Evolutionary conservation across 2,113 vertebrate genomes (phyloP).

Genomic region (Siniperca knerii): DNA sequence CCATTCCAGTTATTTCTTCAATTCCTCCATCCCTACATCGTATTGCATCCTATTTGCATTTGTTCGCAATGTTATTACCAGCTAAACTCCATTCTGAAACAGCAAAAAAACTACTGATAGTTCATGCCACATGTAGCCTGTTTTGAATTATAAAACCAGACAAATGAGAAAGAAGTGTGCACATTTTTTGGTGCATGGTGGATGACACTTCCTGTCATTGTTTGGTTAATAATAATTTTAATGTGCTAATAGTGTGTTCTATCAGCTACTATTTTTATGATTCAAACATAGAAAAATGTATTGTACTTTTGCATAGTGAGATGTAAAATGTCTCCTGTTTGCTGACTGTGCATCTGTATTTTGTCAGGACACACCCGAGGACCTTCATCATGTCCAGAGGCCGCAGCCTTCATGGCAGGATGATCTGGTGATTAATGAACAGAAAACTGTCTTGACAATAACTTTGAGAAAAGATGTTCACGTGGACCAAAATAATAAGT

Average conservation of each 20-base stretch:
- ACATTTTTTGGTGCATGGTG: not conserved
- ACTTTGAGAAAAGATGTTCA: slow-evolving; percentile 2
- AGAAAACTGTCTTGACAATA: slow-evolving; percentile 29
- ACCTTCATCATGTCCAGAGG: slow-evolving; percentile 77
- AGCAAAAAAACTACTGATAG: not conserved
- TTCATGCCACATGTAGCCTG: not conserved
- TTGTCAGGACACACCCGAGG: slow-evolving; percentile 75
- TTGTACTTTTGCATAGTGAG: not conserved
- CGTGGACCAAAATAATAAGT: not conserved
- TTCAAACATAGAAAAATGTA: not conserved
- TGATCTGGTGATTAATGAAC: slow-evolving; percentile 80
- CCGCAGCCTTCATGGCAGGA: slow-evolving; percentile 82
- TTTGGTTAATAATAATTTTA: slow-evolving; percentile 1
- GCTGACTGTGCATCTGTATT: slow-evolving; percentile 20
- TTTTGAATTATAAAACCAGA: slow-evolving; percentile 44
- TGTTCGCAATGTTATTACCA: slow-evolving; percentile 53
- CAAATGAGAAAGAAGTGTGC: not conserved
- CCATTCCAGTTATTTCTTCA: slow-evolving; percentile 53
- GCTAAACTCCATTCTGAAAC: slow-evolving; percentile 26
- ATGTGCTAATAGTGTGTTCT: not conserved
- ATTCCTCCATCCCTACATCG: slow-evolving; percentile 14
- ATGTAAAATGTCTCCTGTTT: slow-evolving; percentile 6
- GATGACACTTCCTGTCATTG: not conserved
- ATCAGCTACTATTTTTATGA: not conserved
- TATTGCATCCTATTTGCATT: slow-evolving; percentile 45